Percentiles rank a stretch among this genome's conserved stretches.
phyloP scores from a whole-genome alignment of 2,113 vertebrate species.

The Halichoerus grypus region DNA sequence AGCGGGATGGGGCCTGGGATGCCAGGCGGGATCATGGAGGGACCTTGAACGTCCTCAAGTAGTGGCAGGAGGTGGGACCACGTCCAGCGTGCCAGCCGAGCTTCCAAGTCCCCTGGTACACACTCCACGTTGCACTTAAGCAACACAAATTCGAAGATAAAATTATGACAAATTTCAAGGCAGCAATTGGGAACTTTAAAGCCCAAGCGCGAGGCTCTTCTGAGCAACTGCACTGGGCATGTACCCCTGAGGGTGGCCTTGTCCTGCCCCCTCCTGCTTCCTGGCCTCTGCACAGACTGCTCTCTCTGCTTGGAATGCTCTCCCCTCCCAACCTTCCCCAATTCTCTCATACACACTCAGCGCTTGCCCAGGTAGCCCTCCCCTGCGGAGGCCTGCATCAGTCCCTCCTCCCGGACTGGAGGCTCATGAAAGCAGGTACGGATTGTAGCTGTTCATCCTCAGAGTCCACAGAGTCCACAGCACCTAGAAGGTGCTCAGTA shows the following conservation, averaged over 20 bases:
- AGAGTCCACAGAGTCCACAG: neutral
- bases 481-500: neutral
- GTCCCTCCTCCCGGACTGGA: neutral
- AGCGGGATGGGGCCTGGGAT: neutral
- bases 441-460: neutral
- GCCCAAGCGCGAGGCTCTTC: rapidly evolving
- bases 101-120: neutral
- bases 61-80: neutral
- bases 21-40: rapidly evolving
- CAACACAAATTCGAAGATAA: neutral
- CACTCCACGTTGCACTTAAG: rapidly evolving
- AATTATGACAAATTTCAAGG: neutral
- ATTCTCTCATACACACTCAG: neutral
- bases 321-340: neutral
- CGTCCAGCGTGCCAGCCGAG: neutral
- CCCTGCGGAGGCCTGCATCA: neutral
- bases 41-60: neutral
- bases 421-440: neutral
- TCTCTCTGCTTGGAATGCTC: neutral
- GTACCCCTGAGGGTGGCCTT: rapidly evolving
- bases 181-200: neutral
- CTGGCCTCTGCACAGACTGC: neutral
- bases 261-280: neutral
- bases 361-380: neutral
- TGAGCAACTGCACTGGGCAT: rapidly evolving